Conservation (phyloP, 2,888 invertebrate genomes). For the Thera britannica region DNA sequence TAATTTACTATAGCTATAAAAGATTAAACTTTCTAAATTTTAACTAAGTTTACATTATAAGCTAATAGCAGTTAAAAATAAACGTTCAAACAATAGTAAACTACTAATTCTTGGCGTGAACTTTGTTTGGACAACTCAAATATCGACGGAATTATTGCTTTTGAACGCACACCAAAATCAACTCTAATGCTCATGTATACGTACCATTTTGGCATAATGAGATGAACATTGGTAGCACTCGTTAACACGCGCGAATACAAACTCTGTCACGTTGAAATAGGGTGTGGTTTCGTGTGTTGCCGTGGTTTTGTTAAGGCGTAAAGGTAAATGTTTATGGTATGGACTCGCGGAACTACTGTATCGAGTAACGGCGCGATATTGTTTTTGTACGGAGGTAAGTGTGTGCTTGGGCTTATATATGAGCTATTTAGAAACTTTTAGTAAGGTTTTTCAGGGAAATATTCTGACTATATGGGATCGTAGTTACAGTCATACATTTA, state of each 20-base stretch:
- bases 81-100: conserved; percentile 41
- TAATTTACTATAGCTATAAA: conserved; percentile 2
- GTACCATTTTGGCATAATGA: conserved; percentile 7
- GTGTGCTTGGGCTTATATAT: conserved; percentile 37
- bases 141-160: conserved; percentile 31
- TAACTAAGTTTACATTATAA: conserved; percentile 28
- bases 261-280: conserved; percentile 38
- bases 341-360: conserved; percentile 39
- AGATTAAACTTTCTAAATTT: conserved; percentile 28
- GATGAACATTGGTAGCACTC: background rate
- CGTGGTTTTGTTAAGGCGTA: conserved; percentile 48
- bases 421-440: conserved; percentile 19
- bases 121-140: conserved; percentile 38
- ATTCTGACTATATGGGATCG: too few species aligned
- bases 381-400: conserved; percentile 50
- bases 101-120: conserved; percentile 32
- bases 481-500: too few species aligned
- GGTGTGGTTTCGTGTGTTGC: conserved; percentile 44
- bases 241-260: conserved; percentile 37
- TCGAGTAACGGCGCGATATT: conserved; percentile 38
- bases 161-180: conserved; percentile 9
- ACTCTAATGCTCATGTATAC: conserved; percentile 7
- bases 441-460: conserved; percentile 4
- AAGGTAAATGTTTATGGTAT: conserved; percentile 57
- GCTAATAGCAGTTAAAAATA: conserved; percentile 40